These are phyloP conservation scores for Drosophila seguyi DNA, from an alignment of 1,140 invertebrate genomes.

Conservation along the genomic window DNA sequence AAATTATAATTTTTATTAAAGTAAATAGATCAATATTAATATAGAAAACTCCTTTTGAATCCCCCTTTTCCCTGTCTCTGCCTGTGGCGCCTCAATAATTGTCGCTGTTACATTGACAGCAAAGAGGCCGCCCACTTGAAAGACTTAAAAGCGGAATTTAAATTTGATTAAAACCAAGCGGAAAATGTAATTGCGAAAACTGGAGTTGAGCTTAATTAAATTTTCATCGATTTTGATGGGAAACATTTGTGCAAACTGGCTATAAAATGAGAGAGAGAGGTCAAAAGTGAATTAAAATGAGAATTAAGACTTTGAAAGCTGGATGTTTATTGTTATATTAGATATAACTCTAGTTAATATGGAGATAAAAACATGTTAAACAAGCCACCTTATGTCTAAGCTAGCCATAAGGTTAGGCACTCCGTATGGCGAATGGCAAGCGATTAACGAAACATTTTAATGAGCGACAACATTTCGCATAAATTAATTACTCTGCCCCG, in stretches of 20 bases:
- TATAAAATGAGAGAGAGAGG: not conserved
- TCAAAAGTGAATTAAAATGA: constrained; percentile 1
- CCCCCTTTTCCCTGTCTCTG: constrained; percentile 25
- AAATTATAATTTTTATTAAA: too few species aligned
- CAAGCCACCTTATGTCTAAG: constrained; percentile 19
- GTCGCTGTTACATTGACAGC: constrained; percentile 20
- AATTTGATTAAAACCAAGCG: constrained; percentile 71
- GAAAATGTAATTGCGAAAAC: constrained; percentile 66
- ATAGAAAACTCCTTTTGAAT: too few species aligned
- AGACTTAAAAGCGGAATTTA: constrained; percentile 61
- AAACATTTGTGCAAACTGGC: constrained; percentile 7
- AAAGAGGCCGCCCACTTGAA: constrained; percentile 61
- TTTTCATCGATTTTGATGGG: constrained; percentile 46
- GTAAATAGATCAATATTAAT: too few species aligned
- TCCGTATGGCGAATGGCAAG: constrained; percentile 37
- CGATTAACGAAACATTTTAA: constrained; percentile 73
- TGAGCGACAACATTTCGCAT: constrained; percentile 61
- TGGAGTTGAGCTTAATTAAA: constrained; percentile 46
- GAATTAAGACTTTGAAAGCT: not conserved
- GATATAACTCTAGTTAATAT: not conserved
- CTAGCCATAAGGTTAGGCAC: constrained; percentile 18
- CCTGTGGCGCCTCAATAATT: constrained; percentile 18
- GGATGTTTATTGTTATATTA: not conserved
- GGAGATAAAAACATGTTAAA: constrained; percentile 26
- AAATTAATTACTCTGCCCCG: constrained; percentile 66